A percentile compares a stretch with the other conserved stretches of the same genome.
phyloP scores from a whole-genome alignment of 2,113 vertebrate species.

The Channa argus region DNA sequence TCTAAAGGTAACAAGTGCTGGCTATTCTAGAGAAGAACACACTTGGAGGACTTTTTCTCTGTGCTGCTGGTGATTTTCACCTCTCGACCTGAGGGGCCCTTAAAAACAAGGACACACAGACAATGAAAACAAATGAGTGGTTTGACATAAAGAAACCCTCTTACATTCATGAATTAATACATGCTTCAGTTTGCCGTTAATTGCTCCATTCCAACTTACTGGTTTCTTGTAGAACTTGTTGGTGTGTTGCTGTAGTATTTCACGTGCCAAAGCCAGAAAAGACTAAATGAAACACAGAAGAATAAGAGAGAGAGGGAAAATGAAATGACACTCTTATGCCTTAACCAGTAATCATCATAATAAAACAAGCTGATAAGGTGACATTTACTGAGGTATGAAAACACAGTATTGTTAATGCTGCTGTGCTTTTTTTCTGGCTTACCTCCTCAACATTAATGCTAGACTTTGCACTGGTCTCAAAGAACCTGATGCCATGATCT shows the following conservation, averaged over 20 bases:
- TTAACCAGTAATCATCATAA: not conserved
- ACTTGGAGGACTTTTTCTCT: conserved; percentile 84
- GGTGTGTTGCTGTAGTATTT: conserved; percentile 89
- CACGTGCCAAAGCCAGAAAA: conserved; percentile 88
- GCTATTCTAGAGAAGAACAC: conserved; percentile 77
- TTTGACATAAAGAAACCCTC: too few species aligned
- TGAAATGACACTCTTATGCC: not conserved
- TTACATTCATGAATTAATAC: not conserved
- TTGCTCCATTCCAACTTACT: conserved; percentile 75
- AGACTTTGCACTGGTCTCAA: conserved; percentile 93
- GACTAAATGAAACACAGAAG: conserved; percentile 78
- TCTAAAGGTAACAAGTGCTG: too few species aligned
- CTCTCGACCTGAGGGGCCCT: conserved; percentile 77
- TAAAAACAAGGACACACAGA: conserved; percentile 18
- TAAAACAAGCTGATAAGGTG: not conserved
- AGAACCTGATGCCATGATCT: conserved; percentile 93
- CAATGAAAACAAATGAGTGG: not conserved
- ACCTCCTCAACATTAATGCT: conserved; percentile 87
- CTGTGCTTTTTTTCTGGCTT: conserved; percentile 22
- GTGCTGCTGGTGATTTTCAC: conserved; percentile 82
- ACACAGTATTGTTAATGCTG: not conserved
- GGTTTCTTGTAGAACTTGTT: conserved; percentile 73
- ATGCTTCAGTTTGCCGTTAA: not conserved
- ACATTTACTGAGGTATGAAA: not conserved
- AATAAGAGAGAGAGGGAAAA: conserved; percentile 2